Conservation (phyloP, 2,797 vertebrate species). For the Notolepis coatsorum region DNA sequence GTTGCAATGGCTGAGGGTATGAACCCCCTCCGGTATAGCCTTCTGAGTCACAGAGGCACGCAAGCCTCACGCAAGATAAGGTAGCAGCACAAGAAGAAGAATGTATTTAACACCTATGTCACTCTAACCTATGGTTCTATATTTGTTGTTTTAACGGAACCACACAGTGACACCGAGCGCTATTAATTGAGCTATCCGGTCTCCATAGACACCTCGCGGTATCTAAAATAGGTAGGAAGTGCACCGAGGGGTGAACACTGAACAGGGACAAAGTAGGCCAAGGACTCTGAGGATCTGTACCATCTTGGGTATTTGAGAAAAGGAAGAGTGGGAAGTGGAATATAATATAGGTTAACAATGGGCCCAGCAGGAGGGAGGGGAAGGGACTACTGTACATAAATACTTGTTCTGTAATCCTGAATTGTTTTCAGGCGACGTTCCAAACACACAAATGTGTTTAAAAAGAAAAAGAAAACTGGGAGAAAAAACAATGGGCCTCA, state of each 20-base stretch:
- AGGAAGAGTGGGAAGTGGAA: conserved; percentile 46
- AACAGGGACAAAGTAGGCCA: conserved; percentile 82
- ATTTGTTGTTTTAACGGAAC: conserved; percentile 70
- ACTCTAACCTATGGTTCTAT: conserved; percentile 60
- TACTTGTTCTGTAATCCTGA: too few relatives aligned
- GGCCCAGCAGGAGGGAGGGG: neutral
- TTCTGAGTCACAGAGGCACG: too few relatives aligned
- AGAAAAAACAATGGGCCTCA: too few relatives aligned
- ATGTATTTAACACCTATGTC: conserved; percentile 71
- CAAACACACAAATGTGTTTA: too few relatives aligned
- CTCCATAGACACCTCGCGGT: conserved; percentile 74
- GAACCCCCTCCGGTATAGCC: too few relatives aligned
- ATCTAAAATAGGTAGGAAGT: conserved; percentile 79
- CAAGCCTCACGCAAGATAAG: too few relatives aligned
- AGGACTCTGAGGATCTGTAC: conserved; percentile 77
- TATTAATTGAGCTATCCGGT: conserved; percentile 77
- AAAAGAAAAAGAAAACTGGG: too few relatives aligned
- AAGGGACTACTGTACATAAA: too few relatives aligned
- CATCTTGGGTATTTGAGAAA: conserved; percentile 57
- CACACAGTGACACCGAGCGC: conserved; percentile 69
- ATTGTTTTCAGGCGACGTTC: too few relatives aligned
- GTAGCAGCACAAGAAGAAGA: conserved; percentile 31
- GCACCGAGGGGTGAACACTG: conserved; percentile 75
- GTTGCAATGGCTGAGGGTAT: too few relatives aligned
- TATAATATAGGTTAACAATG: conserved; percentile 70